Base-by-base conservation (phyloP, 2,797 vertebrate genomes). In the Merluccius polli region DNA sequence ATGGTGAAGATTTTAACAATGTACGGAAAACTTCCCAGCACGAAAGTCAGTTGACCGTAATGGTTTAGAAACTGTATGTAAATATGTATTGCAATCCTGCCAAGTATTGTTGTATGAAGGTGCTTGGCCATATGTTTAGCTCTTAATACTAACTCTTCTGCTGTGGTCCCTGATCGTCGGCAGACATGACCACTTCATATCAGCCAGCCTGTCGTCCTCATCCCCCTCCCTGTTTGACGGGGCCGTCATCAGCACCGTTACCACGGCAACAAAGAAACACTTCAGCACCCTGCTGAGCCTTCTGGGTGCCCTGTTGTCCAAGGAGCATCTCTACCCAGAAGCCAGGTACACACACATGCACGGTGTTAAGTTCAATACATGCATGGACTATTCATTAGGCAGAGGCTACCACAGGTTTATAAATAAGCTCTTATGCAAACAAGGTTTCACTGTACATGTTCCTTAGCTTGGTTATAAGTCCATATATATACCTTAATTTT, bases 141-240 rank as follows among this genome's bases (percentile, higher is more conserved):
- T 65, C 59, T 12, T n/a, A 59, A 59, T 59, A 18, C 21, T 0
- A 59, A n/a, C 52, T 2, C n/a, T 13, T 10, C 33, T 35, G 3
- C n/a, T 52, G 21, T 24, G n/a, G 27, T 65, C 24, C 11, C 59
- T 65, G 59, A 27, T 65, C 1, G 59, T 65, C 59, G 1, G 72
- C 80, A 99, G 98, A 84, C 98, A 99, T 0, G 98, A 99, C 79
- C 98, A 99, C 87, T 99, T 99, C 89, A 98, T 99, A 91, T 99
- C 98, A 72, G 99, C 98, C 89, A 99, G 98, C 89, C 94, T 99
- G 82, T 99, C 97, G 27, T 97, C 97, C 13, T 99, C 97, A 0
- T 99, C 98, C 38, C 98, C 98, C 10, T 97, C 98, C 4, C 91
- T 99, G 72, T 99, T 99, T 75, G 98, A 99, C 13, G 97, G 97